Percentiles rank a stretch among this genome's conserved stretches.
Evolutionary conservation across 2,888 invertebrate genomes (phyloP).

Genomic region (Scaptomyza parva): DNA sequence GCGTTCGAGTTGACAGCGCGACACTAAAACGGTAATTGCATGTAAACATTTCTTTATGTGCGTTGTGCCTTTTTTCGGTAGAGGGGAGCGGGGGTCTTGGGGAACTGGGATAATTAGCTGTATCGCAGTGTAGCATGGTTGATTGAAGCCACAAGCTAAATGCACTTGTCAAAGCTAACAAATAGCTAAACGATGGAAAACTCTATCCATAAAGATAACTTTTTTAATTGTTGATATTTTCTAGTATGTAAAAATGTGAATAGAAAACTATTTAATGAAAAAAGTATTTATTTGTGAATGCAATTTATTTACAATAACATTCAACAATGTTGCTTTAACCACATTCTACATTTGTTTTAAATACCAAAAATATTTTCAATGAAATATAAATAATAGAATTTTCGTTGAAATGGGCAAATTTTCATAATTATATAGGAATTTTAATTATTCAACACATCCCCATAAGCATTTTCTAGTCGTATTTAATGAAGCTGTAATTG

Average conservation of each 20-base stretch:
- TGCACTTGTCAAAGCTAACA: not conserved
- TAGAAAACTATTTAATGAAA: too few species aligned
- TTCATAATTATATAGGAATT: not conserved
- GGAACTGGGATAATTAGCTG: slow-evolving; percentile 41
- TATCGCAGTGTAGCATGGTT: slow-evolving; percentile 3
- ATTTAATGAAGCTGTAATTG: slow-evolving; percentile 14
- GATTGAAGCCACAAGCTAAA: slow-evolving; percentile 21
- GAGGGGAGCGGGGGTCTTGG: slow-evolving; percentile 9
- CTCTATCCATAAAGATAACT: too few species aligned
- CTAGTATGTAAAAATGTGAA: too few species aligned
- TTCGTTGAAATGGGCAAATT: not conserved
- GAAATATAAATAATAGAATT: not conserved
- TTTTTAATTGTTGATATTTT: not conserved
- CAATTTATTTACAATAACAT: too few species aligned
- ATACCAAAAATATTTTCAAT: not conserved
- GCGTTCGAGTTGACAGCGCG: slow-evolving; percentile 68
- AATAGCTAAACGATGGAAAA: not conserved
- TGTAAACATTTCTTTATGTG: slow-evolving; percentile 68
- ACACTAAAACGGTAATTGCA: slow-evolving; percentile 75
- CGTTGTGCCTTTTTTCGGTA: slow-evolving; percentile 7
- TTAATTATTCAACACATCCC: not conserved
- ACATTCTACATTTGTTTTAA: too few species aligned
- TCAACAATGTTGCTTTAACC: too few species aligned
- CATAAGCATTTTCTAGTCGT: not conserved
- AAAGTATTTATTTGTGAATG: too few species aligned